phyloP scores from a whole-genome alignment of 2,797 vertebrate species.

The Stomatorhinus walkeri region DNA sequence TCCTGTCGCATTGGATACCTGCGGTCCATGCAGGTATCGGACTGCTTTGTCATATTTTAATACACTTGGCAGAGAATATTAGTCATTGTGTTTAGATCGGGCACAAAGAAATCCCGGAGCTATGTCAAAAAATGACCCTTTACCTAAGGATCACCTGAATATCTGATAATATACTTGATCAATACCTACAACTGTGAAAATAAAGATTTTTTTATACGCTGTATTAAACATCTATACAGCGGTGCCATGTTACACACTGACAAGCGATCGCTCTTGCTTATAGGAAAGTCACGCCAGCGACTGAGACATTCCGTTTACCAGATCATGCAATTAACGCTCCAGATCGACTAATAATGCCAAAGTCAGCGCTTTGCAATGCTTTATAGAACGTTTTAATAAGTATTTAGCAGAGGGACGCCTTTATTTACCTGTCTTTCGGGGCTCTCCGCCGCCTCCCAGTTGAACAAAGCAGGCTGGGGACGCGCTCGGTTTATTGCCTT shows the following conservation, averaged over 20 bases:
- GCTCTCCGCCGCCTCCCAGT: neutral
- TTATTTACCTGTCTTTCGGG: neutral
- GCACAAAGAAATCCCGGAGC: neutral
- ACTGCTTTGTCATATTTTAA: neutral
- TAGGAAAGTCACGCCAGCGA: neutral
- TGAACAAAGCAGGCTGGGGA: slow-evolving; percentile 12
- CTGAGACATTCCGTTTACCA: neutral
- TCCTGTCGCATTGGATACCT: neutral
- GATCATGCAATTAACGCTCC: neutral
- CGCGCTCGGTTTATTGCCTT: slow-evolving; percentile 6
- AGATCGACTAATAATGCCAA: neutral
- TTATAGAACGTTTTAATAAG: neutral
- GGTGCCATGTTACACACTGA: neutral
- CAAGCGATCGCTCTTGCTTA: neutral
- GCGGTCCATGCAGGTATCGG: slow-evolving; percentile 1
- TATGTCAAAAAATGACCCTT: neutral
- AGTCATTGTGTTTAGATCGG: neutral
- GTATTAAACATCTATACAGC: neutral
- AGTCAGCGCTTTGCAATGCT: neutral
- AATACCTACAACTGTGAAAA: neutral
- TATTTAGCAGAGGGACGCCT: neutral
- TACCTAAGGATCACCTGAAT: neutral
- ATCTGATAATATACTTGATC: neutral
- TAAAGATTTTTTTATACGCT: neutral
- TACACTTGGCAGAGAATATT: neutral